A percentile compares a stretch with the other conserved stretches of the same genome.
These are phyloP conservation scores for Eulemur coronatus DNA, from an alignment of 2,797 vertebrate genomes.

Conservation along the genomic window DNA sequence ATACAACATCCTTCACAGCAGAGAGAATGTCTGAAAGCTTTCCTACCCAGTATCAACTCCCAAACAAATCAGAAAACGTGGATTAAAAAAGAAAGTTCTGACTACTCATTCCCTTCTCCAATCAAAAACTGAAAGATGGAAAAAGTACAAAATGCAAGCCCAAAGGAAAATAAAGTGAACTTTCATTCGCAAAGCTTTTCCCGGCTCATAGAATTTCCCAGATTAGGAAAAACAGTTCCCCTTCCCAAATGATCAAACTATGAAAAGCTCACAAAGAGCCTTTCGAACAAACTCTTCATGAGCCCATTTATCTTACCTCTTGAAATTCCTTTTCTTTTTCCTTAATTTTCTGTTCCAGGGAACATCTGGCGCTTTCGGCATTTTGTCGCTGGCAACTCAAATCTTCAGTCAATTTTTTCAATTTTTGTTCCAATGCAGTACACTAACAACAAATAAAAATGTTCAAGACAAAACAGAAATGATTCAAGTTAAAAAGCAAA, in stretches of 20 bases:
- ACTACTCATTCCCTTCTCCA: background rate
- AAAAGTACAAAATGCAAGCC: background rate
- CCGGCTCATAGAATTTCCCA: background rate
- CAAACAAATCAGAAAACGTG: background rate
- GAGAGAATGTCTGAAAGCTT: background rate
- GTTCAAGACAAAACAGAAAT: background rate
- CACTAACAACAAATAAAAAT: constrained; percentile 82
- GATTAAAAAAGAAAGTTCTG: background rate
- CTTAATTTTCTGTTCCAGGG: constrained; percentile 93
- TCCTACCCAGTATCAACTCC: background rate
- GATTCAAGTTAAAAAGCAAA: background rate
- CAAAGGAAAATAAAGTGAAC: background rate
- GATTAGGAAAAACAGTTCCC: background rate
- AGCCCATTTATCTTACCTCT: constrained; percentile 85
- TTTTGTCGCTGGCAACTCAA: constrained; percentile 95
- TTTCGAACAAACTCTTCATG: background rate
- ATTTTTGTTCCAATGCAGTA: constrained; percentile 89
- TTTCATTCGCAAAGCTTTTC: background rate
- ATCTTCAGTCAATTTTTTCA: constrained; percentile 93
- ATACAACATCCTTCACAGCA: background rate
- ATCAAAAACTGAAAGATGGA: background rate
- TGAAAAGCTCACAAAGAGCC: background rate
- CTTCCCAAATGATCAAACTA: background rate
- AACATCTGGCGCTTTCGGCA: constrained; percentile 88
- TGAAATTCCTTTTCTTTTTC: constrained; percentile 92